These are phyloP conservation scores for Vannuccia rotundouncinata DNA, from an alignment of 2,888 invertebrate genomes.

Conservation along the genomic window DNA sequence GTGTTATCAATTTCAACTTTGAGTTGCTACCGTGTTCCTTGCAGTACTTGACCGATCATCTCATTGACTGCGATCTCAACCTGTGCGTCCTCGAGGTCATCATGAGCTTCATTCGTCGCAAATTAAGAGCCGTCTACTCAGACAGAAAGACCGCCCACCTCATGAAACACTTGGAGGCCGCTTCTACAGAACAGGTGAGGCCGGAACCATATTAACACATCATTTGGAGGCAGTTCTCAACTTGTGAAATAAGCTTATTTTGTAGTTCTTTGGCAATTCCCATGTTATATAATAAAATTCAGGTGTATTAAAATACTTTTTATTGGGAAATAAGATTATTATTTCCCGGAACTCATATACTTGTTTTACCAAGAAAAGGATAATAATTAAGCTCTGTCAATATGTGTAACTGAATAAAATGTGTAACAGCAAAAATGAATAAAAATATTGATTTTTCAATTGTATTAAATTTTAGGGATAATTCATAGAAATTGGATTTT, in stretches of 20 bases:
- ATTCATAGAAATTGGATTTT: too few species aligned
- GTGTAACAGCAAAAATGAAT: too few species aligned
- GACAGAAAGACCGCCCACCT: conserved; percentile 5
- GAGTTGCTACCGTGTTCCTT: not conserved
- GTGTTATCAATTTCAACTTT: too few species aligned
- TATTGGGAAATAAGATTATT: too few species aligned
- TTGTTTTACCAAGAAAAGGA: too few species aligned
- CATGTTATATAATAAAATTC: not conserved
- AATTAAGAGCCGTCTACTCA: not conserved
- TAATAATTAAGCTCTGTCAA: too few species aligned
- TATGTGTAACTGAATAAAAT: too few species aligned
- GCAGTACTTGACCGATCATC: conserved; percentile 34
- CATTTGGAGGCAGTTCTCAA: not conserved
- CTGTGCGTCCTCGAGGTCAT: conserved; percentile 33
- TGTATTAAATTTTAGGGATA: too few species aligned
- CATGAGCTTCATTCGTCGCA: conserved; percentile 30
- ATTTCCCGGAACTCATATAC: too few species aligned
- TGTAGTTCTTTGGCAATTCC: not conserved
- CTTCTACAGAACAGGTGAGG: conserved; percentile 31
- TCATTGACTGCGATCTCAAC: conserved; percentile 32
- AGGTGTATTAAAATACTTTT: too few species aligned
- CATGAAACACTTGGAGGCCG: conserved; percentile 29
- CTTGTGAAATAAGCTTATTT: too few species aligned
- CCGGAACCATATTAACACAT: not conserved
- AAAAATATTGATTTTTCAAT: too few species aligned